Conservation (phyloP, 2,797 vertebrate species). For the Halcyon chelicuti region DNA sequence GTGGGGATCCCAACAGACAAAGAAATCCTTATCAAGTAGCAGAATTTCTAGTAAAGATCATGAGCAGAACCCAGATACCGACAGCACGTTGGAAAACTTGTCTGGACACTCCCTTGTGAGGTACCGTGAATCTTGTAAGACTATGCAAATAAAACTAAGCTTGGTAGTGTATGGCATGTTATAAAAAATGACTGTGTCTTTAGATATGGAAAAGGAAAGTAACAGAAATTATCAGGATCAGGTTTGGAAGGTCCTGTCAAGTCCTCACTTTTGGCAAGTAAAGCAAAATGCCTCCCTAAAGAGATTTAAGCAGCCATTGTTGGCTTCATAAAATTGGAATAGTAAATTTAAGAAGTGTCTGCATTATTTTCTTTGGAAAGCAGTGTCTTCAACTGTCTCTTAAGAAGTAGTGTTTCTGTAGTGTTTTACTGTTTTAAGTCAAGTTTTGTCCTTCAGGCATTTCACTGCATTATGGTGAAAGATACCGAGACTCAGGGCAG, state of each 20-base stretch:
- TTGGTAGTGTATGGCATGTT: background rate
- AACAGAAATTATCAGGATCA: background rate
- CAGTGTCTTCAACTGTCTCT: background rate
- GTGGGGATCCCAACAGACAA: constrained; percentile 77
- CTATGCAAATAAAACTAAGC: background rate
- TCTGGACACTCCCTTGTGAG: constrained; percentile 84
- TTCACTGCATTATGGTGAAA: background rate
- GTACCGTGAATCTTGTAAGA: constrained; percentile 71
- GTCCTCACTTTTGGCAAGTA: background rate
- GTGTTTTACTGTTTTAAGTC: background rate
- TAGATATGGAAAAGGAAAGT: background rate
- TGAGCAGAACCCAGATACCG: constrained; percentile 78
- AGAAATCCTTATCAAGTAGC: constrained; percentile 72
- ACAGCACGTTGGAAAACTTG: constrained; percentile 80
- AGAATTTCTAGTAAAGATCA: constrained; percentile 76
- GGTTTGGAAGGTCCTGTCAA: background rate
- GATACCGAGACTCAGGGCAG: background rate
- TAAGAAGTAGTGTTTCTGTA: background rate
- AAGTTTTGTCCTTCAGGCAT: background rate
- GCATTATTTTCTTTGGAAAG: background rate
- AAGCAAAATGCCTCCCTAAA: background rate
- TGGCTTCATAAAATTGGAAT: background rate
- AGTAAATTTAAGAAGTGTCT: background rate
- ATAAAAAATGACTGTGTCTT: background rate
- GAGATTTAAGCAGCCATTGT: background rate